Conservation (phyloP, 2,113 vertebrate species). For the Nesogale talazaci region DNA sequence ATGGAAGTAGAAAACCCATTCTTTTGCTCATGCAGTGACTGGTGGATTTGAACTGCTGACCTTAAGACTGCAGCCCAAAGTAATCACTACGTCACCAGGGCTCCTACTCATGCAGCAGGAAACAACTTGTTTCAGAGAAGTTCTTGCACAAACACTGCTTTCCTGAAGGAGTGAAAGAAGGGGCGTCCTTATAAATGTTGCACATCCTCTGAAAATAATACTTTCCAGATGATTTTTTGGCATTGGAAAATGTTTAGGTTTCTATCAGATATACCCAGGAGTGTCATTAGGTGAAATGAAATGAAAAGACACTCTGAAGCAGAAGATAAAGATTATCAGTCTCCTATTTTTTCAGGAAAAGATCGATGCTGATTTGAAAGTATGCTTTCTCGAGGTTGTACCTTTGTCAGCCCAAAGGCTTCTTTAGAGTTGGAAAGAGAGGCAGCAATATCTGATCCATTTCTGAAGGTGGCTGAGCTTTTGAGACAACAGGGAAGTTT, state of each 20-base stretch:
- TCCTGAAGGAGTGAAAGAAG: not conserved
- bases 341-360: constrained; percentile 20
- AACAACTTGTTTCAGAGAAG: constrained; percentile 21
- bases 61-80: too few species aligned
- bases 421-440: not conserved
- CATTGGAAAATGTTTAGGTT: not conserved
- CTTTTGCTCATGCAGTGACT: too few species aligned
- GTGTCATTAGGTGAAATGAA: not conserved
- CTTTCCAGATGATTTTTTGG: constrained; percentile 29
- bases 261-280: not conserved
- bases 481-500: constrained; percentile 9
- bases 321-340: not conserved
- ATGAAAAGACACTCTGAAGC: constrained; percentile 9
- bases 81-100: too few species aligned
- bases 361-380: constrained; percentile 4
- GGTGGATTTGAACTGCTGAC: too few species aligned
- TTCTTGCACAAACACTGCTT: not conserved
- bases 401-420: constrained; percentile 19
- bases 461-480: not conserved
- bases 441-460: not conserved
- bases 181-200: not conserved
- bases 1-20: too few species aligned
- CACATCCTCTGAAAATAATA: not conserved
- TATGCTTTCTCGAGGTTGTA: not conserved
- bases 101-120: not conserved